phyloP scores from a whole-genome alignment of 2,113 vertebrate species.

The Seriola dumerili region DNA sequence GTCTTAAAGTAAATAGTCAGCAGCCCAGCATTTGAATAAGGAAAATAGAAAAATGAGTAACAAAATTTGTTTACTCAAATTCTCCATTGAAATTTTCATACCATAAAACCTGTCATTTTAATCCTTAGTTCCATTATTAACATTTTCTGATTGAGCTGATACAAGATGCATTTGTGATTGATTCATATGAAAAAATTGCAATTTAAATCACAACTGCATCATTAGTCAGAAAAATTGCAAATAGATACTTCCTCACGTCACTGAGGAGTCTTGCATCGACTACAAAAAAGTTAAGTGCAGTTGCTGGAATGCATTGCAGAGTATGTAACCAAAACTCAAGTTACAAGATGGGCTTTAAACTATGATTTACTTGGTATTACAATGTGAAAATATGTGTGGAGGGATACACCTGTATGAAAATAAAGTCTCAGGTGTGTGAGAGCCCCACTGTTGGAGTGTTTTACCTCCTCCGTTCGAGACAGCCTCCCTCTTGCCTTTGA shows the following conservation, averaged over 20 bases:
- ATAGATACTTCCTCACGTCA: neutral
- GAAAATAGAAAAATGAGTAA: neutral
- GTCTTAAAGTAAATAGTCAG: neutral
- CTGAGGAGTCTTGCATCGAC: neutral
- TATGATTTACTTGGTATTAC: neutral
- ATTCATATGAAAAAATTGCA: neutral
- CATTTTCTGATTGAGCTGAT: neutral
- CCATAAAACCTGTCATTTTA: neutral
- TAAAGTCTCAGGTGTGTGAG: neutral
- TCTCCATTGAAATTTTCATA: neutral
- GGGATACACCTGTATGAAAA: neutral
- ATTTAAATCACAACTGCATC: neutral
- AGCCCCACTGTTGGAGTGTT: neutral
- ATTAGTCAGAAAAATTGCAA: neutral
- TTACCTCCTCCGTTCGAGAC: neutral
- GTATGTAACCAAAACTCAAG: neutral
- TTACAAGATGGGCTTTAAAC: neutral
- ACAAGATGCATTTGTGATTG: neutral
- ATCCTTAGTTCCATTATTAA: neutral
- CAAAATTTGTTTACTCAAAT: neutral
- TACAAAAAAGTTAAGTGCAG: neutral
- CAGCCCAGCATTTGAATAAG: neutral
- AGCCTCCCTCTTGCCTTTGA: slow-evolving; percentile 11
- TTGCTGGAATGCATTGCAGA: too few relatives aligned
- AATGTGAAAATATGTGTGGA: neutral